Percentiles rank a stretch among this genome's conserved stretches.
These are phyloP conservation scores for Oryctolagus cuniculus DNA, from an alignment of 2,113 vertebrate species.

Conservation along the genomic window mOryCun1.1 NC_091434.1:136612501-136613000, in stretches of 20 bases:
- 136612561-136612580: too few species aligned
- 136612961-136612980: too few species aligned
- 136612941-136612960: too few species aligned
- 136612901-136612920: too few species aligned
- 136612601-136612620: neutral
- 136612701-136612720: neutral
- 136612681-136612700: neutral
- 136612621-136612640: neutral
- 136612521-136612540: too few species aligned
- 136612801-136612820: conserved; percentile 6
- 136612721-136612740: neutral
- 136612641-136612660: neutral
- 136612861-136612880: neutral
- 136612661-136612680: conserved; percentile 28
- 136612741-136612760: neutral
- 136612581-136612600: too few species aligned
- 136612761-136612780: neutral
- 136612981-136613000: too few species aligned
- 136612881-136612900: neutral
- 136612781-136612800: conserved; percentile 39
- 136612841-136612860: neutral
- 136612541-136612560: too few species aligned
- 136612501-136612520: too few species aligned
- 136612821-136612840: neutral
- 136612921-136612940: too few species aligned